These are phyloP conservation scores for Dipodomys stephensi DNA, from an alignment of 2,113 vertebrate species.

Conservation along the genomic window DNA sequence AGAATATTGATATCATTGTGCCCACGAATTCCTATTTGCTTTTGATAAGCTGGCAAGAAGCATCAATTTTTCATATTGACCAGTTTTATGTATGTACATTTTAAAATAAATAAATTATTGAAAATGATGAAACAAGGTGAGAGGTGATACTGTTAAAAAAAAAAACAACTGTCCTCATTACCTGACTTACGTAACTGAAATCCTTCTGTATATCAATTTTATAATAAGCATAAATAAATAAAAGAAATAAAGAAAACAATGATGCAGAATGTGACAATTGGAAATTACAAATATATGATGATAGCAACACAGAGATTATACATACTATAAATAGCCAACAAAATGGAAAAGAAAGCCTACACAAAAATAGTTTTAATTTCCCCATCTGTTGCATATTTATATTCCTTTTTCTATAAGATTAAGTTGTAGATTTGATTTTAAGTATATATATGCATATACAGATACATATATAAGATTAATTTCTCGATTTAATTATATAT, in stretches of 20 bases:
- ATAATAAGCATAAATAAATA: no score
- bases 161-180: no score
- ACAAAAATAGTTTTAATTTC: slow-evolving; percentile 43
- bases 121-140: neutral
- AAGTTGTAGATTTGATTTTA: slow-evolving; percentile 58
- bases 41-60: neutral
- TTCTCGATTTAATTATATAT: no score
- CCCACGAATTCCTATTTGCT: neutral
- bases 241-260: no score
- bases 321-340: slow-evolving; percentile 44
- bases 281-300: slow-evolving; percentile 47
- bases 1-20: neutral
- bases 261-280: neutral
- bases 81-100: slow-evolving; percentile 17
- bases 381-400: slow-evolving; percentile 49
- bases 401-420: slow-evolving; percentile 47
- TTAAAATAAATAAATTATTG: slow-evolving; percentile 29
- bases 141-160: no score
- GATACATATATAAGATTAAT: no score
- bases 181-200: no score
- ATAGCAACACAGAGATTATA: neutral
- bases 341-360: slow-evolving; percentile 50
- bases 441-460: neutral
- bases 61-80: neutral
- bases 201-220: no score